phyloP scores from a whole-genome alignment of 2,888 invertebrate genomes.

The Opisthograptis luteolata region DNA sequence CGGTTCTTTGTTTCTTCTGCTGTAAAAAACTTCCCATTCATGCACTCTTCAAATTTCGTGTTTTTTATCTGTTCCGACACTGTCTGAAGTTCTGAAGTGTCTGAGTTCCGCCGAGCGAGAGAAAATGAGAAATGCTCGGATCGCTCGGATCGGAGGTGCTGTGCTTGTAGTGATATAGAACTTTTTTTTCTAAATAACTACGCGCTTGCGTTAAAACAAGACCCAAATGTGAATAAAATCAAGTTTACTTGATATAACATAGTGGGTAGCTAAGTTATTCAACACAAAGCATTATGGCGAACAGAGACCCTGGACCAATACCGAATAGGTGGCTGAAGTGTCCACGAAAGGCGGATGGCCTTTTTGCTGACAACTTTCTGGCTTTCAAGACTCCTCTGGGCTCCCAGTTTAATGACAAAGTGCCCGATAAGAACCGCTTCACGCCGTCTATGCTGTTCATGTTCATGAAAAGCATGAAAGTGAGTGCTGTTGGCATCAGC shows the following conservation, averaged over 20 bases:
- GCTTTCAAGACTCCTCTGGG: conserved; percentile 98
- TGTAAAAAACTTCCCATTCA: too few relatives aligned
- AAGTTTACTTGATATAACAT: conserved; percentile 24
- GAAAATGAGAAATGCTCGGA: conserved; percentile 25
- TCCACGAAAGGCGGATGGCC: conserved; percentile 90
- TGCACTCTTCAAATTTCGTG: too few relatives aligned
- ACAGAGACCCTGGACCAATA: conserved; percentile 85
- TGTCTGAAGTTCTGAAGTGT: too few relatives aligned
- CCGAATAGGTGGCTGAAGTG: conserved; percentile 95
- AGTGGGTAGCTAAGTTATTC: conserved; percentile 28
- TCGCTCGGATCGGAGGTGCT: too few relatives aligned
- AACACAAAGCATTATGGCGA: conserved; percentile 58
- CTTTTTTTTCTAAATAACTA: conserved; percentile 25
- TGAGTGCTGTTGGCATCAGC: conserved; percentile 60
- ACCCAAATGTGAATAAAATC: conserved; percentile 32
- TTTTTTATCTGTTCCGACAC: conserved; percentile 27
- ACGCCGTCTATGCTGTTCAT: conserved; percentile 94
- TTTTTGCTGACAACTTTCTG: conserved; percentile 93
- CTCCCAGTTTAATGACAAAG: conserved; percentile 91
- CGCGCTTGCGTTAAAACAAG: not conserved
- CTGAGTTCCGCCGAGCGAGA: too few relatives aligned
- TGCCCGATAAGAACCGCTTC: conserved; percentile 93
- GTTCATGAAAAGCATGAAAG: conserved; percentile 90
- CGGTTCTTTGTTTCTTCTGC: too few relatives aligned
- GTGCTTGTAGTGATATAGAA: conserved; percentile 31